A percentile compares a stretch with the other conserved stretches of the same genome.
Conservation (phyloP, 1,140 invertebrate species). For the Zelostemma sp. region DNA sequence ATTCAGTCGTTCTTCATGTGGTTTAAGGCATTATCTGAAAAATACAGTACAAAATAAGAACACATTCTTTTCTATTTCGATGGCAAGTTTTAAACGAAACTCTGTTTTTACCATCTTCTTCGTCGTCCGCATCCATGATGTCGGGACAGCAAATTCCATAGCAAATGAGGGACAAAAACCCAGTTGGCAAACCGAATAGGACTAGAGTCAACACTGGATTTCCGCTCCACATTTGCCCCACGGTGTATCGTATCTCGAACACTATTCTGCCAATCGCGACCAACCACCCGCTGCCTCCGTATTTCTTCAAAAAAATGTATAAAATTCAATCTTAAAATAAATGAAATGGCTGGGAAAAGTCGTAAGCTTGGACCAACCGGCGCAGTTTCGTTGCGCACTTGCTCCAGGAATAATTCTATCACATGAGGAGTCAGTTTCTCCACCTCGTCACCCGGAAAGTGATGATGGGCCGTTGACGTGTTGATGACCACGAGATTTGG, state of each 20-base stretch:
- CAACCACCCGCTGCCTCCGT: constrained; percentile 83
- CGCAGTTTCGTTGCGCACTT: constrained; percentile 80
- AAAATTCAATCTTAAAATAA: constrained; percentile 5
- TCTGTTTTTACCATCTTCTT: constrained; percentile 68
- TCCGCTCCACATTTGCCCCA: constrained; percentile 89
- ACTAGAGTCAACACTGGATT: constrained; percentile 91
- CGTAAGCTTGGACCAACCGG: constrained; percentile 70
- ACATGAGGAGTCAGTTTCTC: constrained; percentile 82
- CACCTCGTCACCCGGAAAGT: constrained; percentile 88
- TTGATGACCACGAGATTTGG: constrained; percentile 93
- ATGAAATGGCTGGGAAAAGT: neutral
- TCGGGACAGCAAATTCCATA: constrained; percentile 95
- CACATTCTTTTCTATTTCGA: too few relatives aligned
- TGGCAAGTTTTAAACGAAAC: neutral
- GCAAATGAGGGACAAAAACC: constrained; percentile 92
- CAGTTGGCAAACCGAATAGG: constrained; percentile 88
- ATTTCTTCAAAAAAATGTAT: constrained; percentile 72
- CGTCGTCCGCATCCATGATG: constrained; percentile 92
- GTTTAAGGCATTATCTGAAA: constrained; percentile 52
- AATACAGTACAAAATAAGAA: too few relatives aligned
- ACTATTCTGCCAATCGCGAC: constrained; percentile 81
- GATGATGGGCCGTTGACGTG: constrained; percentile 90
- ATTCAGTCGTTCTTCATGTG: constrained; percentile 66
- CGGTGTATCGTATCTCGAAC: constrained; percentile 81
- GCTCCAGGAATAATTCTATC: constrained; percentile 83